Percentiles rank a stretch among this genome's conserved stretches.
These are phyloP conservation scores for Phoebastria nigripes DNA, from an alignment of 2,797 vertebrate genomes.

Conservation along the genomic window DNA sequence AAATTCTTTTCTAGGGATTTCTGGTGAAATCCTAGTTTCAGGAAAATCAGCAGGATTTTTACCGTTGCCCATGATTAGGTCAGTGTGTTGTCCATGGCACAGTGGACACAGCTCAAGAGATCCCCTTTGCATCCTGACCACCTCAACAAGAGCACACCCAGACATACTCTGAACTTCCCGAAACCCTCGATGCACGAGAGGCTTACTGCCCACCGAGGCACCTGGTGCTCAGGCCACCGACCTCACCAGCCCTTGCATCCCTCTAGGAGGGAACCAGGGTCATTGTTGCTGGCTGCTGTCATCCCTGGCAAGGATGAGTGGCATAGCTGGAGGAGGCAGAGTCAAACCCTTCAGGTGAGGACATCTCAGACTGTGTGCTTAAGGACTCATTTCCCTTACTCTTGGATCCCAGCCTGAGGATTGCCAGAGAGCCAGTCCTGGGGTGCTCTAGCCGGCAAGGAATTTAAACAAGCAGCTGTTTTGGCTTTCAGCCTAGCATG, in stretches of 20 bases:
- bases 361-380: neutral
- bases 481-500: neutral
- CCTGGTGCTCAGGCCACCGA: accelerated
- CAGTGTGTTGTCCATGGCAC: neutral
- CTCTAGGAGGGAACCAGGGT: neutral
- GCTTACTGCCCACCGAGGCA: neutral
- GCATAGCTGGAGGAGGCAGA: neutral
- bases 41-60: neutral
- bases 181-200: accelerated
- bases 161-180: neutral
- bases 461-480: neutral
- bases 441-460: neutral
- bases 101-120: neutral
- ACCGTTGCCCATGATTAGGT: neutral
- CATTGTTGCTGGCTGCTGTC: neutral
- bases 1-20: neutral
- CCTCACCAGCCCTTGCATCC: neutral
- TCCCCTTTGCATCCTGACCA: neutral
- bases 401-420: neutral
- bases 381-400: neutral
- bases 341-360: neutral
- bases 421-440: neutral
- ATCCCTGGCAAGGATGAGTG: neutral
- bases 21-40: neutral
- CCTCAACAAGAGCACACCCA: neutral